Evolutionary conservation across 2,113 vertebrate species (phyloP).

Genomic region (Balaenoptera acutorostrata): DNA sequence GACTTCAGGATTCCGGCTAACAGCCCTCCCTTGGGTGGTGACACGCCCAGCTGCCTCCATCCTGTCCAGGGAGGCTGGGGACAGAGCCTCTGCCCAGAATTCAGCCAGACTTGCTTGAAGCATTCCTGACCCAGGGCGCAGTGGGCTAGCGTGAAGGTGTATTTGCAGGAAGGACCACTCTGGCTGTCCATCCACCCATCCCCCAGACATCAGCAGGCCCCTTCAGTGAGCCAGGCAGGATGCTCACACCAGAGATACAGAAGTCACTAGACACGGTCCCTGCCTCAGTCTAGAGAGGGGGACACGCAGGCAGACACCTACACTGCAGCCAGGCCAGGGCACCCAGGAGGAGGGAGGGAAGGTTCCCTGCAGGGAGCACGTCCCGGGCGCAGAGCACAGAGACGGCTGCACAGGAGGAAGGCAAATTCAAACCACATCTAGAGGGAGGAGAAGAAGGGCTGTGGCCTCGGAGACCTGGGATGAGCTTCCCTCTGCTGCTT

Average conservation of each 20-base stretch:
- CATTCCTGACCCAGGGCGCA: not conserved
- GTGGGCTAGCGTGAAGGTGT: fast-evolving
- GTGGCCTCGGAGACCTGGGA: not conserved
- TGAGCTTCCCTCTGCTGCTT: no score
- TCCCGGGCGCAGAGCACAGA: fast-evolving
- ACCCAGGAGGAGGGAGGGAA: no score
- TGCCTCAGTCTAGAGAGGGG: not conserved
- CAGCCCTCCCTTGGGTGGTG: fast-evolving
- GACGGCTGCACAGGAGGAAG: fast-evolving
- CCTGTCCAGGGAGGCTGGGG: not conserved
- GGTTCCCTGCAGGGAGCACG: fast-evolving
- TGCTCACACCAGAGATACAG: not conserved
- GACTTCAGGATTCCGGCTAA: not conserved
- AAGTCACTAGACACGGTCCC: not conserved
- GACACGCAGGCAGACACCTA: fast-evolving
- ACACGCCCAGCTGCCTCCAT: not conserved
- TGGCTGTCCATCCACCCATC: not conserved
- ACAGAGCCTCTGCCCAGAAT: not conserved
- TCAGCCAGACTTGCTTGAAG: fast-evolving
- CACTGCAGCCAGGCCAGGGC: not conserved
- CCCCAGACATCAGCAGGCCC: not conserved
- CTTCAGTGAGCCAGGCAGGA: fast-evolving
- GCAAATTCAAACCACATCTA: fast-evolving
- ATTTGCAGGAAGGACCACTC: fast-evolving
- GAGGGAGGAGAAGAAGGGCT: not conserved